Base-by-base conservation (phyloP, 2,113 vertebrate species). In the Poecilia latipinna region DNA sequence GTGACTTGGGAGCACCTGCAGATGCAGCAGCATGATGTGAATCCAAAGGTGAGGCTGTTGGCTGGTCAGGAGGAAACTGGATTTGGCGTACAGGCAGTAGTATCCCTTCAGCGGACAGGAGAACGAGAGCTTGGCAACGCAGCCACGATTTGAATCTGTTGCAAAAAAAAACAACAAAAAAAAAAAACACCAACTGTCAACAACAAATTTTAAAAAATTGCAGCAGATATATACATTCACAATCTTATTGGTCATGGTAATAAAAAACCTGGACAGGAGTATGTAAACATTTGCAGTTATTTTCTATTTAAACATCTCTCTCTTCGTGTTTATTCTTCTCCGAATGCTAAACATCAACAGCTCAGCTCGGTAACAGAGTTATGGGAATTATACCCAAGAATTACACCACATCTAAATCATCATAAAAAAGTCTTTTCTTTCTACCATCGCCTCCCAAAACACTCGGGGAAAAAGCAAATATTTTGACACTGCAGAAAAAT, bases 81-180 rank as follows among this genome's bases (percentile, higher is more conserved):
- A 98, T 83, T 97, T 98, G 78, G 96, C 94, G 83, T 97, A 99
- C 2, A 99, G 93, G 86, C 97, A 99, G 94, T 98, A 99, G 79
- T 96, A 95, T 8, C 96, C 96, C 93, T 97, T 99, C 83, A 97
- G 89, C 68, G 96, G 93, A 87, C 97, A 99, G 69, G 96, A 97
- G 94, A 99, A 99, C 31, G 92, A 96, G 76, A 99, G 87, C 91
- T 96, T 97, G 54, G 96, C 96, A 48, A 96, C 93, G 44, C 96
- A 96, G 1, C 95, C 96, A 61, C 79, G 88, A 26, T 90, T 89
- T 0, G 95, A 90, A 72, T 97, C 98, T 99, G 82, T 82, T 3
- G 54, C 15, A 79, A 31, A 69, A n/a, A 28, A 79, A 31, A 69
- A n/a, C 80, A n/a, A 71, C 61, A 79, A 31, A 69, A n/a, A 28